Conservation (phyloP, 2,888 invertebrate genomes). For the Metalampra italica region DNA sequence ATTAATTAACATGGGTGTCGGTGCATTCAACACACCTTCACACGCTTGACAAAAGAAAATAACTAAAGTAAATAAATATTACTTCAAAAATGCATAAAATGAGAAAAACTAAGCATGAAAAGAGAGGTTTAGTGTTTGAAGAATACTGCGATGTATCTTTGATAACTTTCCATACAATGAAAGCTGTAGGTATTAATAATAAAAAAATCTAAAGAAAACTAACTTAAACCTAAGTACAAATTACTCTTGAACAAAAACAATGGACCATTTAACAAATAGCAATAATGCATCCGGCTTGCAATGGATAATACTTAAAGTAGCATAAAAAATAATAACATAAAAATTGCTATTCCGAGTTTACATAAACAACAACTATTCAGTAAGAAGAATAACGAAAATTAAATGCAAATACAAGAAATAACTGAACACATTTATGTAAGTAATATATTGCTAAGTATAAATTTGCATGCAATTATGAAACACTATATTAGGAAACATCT, state of each 20-base stretch:
- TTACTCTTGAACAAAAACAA: conserved; percentile 40
- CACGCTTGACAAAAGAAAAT: not conserved
- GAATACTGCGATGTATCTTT: conserved; percentile 50
- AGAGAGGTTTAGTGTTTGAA: conserved; percentile 25
- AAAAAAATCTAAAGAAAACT: conserved; percentile 29
- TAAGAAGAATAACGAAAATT: conserved; percentile 32
- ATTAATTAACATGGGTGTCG: not conserved
- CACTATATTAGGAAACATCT: conserved; percentile 36
- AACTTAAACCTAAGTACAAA: conserved; percentile 35
- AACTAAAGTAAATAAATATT: not conserved
- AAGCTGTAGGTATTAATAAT: conserved; percentile 22
- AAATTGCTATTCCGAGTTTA: conserved; percentile 35
- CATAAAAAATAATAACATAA: conserved; percentile 39
- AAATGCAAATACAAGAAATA: conserved; percentile 44
- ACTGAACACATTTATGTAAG: conserved; percentile 55
- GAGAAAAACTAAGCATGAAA: conserved; percentile 34
- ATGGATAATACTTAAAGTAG: conserved; percentile 43
- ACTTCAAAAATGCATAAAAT: conserved; percentile 43
- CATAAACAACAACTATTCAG: conserved; percentile 36
- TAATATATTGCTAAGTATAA: conserved; percentile 17
- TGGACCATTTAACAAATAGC: conserved; percentile 30
- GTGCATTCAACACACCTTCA: not conserved
- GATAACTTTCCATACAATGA: conserved; percentile 23
- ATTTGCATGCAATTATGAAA: conserved; percentile 28
- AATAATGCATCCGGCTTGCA: conserved; percentile 40